These are phyloP conservation scores for Zootermopsis nevadensis DNA, from an alignment of 2,888 invertebrate species.

Conservation along the genomic window DNA sequence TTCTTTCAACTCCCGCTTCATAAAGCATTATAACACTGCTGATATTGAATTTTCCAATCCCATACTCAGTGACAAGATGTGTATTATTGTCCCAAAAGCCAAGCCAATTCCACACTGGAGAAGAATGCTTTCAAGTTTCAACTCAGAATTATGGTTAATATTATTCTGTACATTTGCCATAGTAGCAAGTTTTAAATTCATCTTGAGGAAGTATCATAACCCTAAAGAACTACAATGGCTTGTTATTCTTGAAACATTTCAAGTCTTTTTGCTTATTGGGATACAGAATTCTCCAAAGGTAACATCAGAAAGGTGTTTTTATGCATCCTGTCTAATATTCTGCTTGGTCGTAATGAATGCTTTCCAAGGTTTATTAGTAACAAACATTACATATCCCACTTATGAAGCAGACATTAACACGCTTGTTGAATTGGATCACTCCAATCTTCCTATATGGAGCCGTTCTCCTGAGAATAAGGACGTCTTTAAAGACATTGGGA, in stretches of 20 bases:
- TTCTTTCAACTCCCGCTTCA: slow-evolving; percentile 62
- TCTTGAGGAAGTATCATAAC: slow-evolving; percentile 11
- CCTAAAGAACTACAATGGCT: background rate
- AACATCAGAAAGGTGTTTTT: slow-evolving; percentile 61
- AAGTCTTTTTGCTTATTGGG: background rate
- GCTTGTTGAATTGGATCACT: slow-evolving; percentile 61
- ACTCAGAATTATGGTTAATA: slow-evolving; percentile 54
- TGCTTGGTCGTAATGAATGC: slow-evolving; percentile 62
- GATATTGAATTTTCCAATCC: slow-evolving; percentile 61
- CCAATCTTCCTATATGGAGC: slow-evolving; percentile 61
- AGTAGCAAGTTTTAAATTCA: background rate
- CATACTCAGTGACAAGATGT: slow-evolving; percentile 61
- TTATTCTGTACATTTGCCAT: slow-evolving; percentile 49
- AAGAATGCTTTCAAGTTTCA: slow-evolving; percentile 55
- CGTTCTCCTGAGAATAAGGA: slow-evolving; percentile 58
- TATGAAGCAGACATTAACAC: slow-evolving; percentile 64
- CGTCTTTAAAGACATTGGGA: slow-evolving; percentile 57
- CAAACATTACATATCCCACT: slow-evolving; percentile 62
- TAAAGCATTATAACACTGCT: slow-evolving; percentile 59
- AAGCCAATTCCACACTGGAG: slow-evolving; percentile 62
- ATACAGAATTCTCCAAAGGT: slow-evolving; percentile 57
- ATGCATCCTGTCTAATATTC: slow-evolving; percentile 60
- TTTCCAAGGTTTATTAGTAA: slow-evolving; percentile 64
- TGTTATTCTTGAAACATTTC: slow-evolving; percentile 6
- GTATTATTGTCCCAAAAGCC: slow-evolving; percentile 63